Evolutionary conservation across 2,113 vertebrate species (phyloP).

Genomic region (Vimba vimba): DNA sequence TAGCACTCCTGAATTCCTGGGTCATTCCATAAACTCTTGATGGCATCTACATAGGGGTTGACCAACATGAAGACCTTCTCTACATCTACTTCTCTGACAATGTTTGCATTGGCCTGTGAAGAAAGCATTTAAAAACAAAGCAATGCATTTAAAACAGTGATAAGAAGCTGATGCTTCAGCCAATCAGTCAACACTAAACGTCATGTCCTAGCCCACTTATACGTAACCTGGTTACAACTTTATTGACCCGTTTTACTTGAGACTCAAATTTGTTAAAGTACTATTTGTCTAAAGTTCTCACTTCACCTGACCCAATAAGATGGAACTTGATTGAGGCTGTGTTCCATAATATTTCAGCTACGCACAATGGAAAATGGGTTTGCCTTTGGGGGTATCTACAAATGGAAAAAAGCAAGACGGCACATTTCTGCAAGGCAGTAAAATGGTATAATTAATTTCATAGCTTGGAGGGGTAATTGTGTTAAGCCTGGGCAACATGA

Average conservation of each 20-base stretch:
- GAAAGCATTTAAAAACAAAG: neutral
- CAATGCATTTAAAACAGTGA: neutral
- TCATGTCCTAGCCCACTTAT: neutral
- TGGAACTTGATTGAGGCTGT: conserved; percentile 17
- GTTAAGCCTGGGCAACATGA: conserved; percentile 48
- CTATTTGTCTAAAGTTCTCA: neutral
- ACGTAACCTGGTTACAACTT: conserved; percentile 24
- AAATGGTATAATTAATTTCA: conserved; percentile 61
- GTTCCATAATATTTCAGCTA: conserved; percentile 31
- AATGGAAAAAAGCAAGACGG: conserved; percentile 42
- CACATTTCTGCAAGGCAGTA: conserved; percentile 47
- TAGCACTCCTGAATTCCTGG: conserved; percentile 86
- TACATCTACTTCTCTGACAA: conserved; percentile 77
- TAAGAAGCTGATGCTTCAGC: neutral
- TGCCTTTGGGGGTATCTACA: conserved; percentile 53
- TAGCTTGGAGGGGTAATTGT: conserved; percentile 53
- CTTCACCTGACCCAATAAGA: conserved; percentile 44
- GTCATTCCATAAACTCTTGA: conserved; percentile 85
- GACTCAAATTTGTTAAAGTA: conserved; percentile 8
- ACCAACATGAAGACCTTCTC: conserved; percentile 74
- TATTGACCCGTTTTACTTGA: neutral
- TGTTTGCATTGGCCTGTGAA: conserved; percentile 74
- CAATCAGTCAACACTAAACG: neutral
- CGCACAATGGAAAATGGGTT: conserved; percentile 36
- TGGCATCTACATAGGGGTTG: conserved; percentile 77